These are phyloP conservation scores for Trachelipus rathkii DNA, from an alignment of 1,140 invertebrate genomes.

Conservation along the genomic window DNA sequence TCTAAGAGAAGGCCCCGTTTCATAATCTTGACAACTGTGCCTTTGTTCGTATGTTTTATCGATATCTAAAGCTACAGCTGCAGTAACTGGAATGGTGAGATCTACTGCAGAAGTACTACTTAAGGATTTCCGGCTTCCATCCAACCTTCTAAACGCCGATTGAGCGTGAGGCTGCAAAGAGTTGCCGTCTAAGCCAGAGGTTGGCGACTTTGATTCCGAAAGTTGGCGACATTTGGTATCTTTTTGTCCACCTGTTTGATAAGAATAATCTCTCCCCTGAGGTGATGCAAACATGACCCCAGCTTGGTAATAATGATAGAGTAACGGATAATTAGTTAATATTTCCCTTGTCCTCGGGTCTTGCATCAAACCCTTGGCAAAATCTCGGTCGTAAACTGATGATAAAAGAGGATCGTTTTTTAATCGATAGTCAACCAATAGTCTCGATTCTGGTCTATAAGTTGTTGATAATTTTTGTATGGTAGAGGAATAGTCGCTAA, in stretches of 20 bases:
- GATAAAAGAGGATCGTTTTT: not conserved
- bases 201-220: not conserved
- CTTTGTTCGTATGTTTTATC: too few relatives aligned
- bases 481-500: too few relatives aligned
- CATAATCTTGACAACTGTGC: too few relatives aligned
- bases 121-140: not conserved
- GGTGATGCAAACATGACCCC: slow-evolving; percentile 32
- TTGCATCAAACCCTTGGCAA: slow-evolving; percentile 29
- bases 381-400: not conserved
- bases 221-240: not conserved
- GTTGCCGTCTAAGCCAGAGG: not conserved
- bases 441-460: not conserved
- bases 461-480: not conserved
- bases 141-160: slow-evolving; percentile 41
- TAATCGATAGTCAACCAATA: not conserved
- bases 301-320: slow-evolving; percentile 44
- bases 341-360: slow-evolving; percentile 31
- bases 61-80: not conserved
- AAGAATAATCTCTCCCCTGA: not conserved
- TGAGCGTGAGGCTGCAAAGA: slow-evolving; percentile 40
- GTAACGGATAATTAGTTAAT: slow-evolving; percentile 38
- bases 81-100: not conserved
- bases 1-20: too few relatives aligned
- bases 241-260: not conserved
- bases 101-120: not conserved